Conservation (phyloP, 2,888 invertebrate genomes). For the Drosophila helvetica region DNA sequence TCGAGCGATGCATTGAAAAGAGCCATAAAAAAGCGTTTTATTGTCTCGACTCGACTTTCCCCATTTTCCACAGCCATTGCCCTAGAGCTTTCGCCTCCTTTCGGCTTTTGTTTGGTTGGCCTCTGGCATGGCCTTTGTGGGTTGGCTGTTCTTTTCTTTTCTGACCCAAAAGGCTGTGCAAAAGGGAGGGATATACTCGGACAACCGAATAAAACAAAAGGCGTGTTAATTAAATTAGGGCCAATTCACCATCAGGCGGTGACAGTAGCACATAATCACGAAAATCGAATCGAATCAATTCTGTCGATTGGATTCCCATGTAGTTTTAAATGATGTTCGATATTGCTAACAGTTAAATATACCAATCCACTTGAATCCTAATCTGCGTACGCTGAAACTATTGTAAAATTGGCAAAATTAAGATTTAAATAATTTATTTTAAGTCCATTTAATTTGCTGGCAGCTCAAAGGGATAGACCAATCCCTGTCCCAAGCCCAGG, state of each 20-base stretch:
- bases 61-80: slow-evolving; percentile 18
- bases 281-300: slow-evolving; percentile 24
- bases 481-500: slow-evolving; percentile 2
- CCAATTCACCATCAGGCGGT: slow-evolving; percentile 48
- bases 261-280: slow-evolving; percentile 24
- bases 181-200: background rate
- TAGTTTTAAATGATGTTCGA: too few species aligned
- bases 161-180: too few species aligned
- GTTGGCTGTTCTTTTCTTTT: slow-evolving; percentile 45
- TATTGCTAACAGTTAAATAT: too few species aligned
- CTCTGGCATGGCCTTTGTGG: slow-evolving; percentile 41
- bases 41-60: slow-evolving; percentile 49
- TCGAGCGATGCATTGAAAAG: slow-evolving; percentile 64
- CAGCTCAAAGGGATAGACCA: slow-evolving; percentile 7
- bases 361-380: too few species aligned
- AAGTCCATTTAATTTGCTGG: slow-evolving; percentile 40
- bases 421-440: slow-evolving; percentile 46
- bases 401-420: slow-evolving; percentile 29
- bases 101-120: slow-evolving; percentile 41
- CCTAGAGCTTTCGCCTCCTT: slow-evolving; percentile 19
- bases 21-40: slow-evolving; percentile 66
- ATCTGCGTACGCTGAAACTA: slow-evolving; percentile 7
- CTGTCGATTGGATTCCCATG: too few species aligned
- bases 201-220: slow-evolving; percentile 40
- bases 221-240: slow-evolving; percentile 65